phyloP scores from a whole-genome alignment of 2,113 vertebrate species.

The Dipodomys stephensi region DNA sequence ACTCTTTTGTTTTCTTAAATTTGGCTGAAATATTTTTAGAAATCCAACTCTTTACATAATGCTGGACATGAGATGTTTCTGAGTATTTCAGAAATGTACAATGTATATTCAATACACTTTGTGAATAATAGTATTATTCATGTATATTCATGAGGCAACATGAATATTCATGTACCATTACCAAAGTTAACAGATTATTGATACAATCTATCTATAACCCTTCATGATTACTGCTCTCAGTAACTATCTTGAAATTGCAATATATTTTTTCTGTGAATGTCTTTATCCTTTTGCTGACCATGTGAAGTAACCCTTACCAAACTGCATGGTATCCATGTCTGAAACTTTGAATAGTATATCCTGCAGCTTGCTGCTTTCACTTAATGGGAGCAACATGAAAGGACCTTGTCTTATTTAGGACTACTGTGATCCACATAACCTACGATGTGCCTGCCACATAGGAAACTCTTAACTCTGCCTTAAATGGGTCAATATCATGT shows the following conservation, averaged over 20 bases:
- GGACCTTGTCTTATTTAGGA: not conserved
- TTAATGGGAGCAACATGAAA: not conserved
- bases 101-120: not conserved
- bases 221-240: not conserved
- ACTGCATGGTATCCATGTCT: not conserved
- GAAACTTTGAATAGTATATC: not conserved
- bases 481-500: not conserved
- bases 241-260: not conserved
- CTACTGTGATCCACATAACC: not conserved
- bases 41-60: not conserved
- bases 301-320: not conserved
- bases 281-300: not conserved
- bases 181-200: not conserved
- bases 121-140: not conserved
- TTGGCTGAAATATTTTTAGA: not conserved
- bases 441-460: not conserved
- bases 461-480: not conserved
- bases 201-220: not conserved
- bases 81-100: not conserved
- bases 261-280: not conserved
- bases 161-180: not conserved
- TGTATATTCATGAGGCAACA: no score
- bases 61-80: not conserved
- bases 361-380: not conserved
- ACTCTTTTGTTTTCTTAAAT: not conserved